Conservation (phyloP, 2,888 invertebrate species). For the Apomyelois bistriatella region DNA sequence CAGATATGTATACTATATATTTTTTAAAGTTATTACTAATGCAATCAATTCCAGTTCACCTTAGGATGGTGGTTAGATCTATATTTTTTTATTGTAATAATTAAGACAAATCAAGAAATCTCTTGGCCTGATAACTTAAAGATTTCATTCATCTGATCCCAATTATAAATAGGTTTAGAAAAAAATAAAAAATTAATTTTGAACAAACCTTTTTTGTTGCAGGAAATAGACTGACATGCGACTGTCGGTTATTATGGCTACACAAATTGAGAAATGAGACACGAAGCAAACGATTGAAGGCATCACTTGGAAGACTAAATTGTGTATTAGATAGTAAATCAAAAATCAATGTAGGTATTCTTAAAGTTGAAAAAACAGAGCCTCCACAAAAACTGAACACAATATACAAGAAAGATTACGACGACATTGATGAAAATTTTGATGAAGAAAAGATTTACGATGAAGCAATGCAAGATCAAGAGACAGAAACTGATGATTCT, state of each 20-base stretch:
- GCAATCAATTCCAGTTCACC: no score
- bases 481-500: conserved; percentile 44
- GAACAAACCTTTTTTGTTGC: conserved; percentile 48
- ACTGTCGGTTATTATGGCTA: conserved; percentile 90
- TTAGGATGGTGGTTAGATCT: no score
- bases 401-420: conserved; percentile 49
- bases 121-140: no score
- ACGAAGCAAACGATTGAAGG: conserved; percentile 83
- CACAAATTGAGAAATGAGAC: conserved; percentile 87
- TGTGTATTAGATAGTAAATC: conserved; percentile 81
- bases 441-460: conserved; percentile 61
- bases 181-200: neutral
- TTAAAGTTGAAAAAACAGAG: conserved; percentile 42
- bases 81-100: no score
- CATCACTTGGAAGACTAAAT: conserved; percentile 83
- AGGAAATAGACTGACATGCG: conserved; percentile 91
- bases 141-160: no score
- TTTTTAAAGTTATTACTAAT: no score
- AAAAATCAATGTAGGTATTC: conserved; percentile 38
- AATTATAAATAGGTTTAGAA: neutral
- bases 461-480: conserved; percentile 66
- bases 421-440: conserved; percentile 48
- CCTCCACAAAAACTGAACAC: conserved; percentile 31
- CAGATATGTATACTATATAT: no score
- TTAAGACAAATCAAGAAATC: no score